Conservation (phyloP, 2,113 vertebrate species). For the Macquaria ambigua region DNA sequence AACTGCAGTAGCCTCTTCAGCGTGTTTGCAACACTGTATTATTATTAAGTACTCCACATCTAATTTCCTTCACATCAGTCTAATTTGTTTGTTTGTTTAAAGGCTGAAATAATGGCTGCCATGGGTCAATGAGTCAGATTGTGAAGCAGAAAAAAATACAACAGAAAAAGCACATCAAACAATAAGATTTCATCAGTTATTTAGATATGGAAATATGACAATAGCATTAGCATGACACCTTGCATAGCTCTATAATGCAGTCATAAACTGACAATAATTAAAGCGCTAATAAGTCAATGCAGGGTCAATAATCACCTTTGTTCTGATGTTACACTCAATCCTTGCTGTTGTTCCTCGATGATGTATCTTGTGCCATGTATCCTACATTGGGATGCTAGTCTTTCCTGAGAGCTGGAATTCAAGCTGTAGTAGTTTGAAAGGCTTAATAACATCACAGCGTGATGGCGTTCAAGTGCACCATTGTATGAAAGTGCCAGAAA, state of each 20-base stretch:
- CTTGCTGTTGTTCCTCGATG: conserved; percentile 63
- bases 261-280: not conserved
- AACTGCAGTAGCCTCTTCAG: not conserved
- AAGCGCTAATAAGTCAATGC: conserved; percentile 18
- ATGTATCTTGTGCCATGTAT: conserved; percentile 78
- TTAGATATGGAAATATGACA: not conserved
- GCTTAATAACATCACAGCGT: conserved; percentile 83
- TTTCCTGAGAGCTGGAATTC: conserved; percentile 82
- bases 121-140: not conserved
- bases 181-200: not conserved
- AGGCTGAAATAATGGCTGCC: conserved; percentile 14
- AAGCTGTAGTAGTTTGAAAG: conserved; percentile 83
- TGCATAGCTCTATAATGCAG: conserved; percentile 20
- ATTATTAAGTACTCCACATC: not conserved
- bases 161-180: not conserved
- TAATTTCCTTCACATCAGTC: not conserved
- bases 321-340: conserved; percentile 62
- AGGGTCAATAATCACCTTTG: conserved; percentile 68
- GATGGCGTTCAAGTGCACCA: conserved; percentile 84
- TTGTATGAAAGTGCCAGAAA: conserved; percentile 90
- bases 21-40: not conserved
- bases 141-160: not conserved
- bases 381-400: conserved; percentile 76
- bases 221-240: conserved; percentile 26
- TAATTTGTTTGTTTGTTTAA: not conserved